These are phyloP conservation scores for Marcusenius ussheri DNA, from an alignment of 2,113 vertebrate species.

Conservation along the genomic window DNA sequence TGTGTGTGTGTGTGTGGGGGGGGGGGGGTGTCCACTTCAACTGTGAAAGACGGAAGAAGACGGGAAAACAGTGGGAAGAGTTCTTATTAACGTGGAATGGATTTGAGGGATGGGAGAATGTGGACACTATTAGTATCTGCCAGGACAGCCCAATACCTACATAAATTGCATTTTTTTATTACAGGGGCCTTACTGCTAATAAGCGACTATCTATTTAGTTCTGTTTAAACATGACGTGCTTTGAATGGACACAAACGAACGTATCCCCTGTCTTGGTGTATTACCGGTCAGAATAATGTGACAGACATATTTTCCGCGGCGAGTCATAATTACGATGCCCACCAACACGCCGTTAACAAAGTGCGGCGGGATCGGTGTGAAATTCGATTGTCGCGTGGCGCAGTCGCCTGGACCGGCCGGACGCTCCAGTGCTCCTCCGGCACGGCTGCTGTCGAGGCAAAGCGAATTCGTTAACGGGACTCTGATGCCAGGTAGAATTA, in stretches of 20 bases:
- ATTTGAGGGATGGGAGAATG: constrained; percentile 60
- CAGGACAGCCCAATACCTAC: constrained; percentile 36
- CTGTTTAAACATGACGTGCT: accelerated
- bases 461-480: constrained; percentile 10
- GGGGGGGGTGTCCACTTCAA: constrained; percentile 48
- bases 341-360: constrained; percentile 14
- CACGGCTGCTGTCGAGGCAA: constrained; percentile 4
- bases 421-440: neutral
- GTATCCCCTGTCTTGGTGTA: neutral
- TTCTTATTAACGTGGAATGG: constrained; percentile 66
- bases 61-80: constrained; percentile 37
- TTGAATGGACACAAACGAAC: accelerated
- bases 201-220: neutral
- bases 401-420: constrained; percentile 20
- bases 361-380: constrained; percentile 9
- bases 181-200: constrained; percentile 26
- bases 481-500: constrained; percentile 12
- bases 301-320: neutral
- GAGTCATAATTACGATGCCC: constrained; percentile 20
- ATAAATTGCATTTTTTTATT: constrained; percentile 20
- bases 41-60: constrained; percentile 56
- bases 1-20: neutral
- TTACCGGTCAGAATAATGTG: neutral
- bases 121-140: constrained; percentile 64
- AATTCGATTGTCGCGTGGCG: constrained; percentile 25